phyloP scores from a whole-genome alignment of 2,888 invertebrate genomes.

The Sinelater perroti region DNA sequence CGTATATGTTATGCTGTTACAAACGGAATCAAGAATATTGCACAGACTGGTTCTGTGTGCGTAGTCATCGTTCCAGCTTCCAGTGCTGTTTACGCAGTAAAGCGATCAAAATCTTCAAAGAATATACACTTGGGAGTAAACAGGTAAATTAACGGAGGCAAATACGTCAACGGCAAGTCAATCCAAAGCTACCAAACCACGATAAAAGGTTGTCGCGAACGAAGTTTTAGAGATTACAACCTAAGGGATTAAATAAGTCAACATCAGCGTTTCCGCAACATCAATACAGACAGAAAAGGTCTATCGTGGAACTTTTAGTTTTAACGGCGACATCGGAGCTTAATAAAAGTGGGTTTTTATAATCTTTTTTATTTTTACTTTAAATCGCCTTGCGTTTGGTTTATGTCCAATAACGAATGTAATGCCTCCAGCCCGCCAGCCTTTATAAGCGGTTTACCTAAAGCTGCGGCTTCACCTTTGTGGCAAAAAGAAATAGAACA shows the following conservation, averaged over 20 bases:
- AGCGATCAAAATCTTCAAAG: too few species aligned
- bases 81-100: too few species aligned
- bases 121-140: too few species aligned
- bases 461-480: not conserved
- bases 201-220: not conserved
- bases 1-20: too few species aligned
- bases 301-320: too few species aligned
- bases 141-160: not conserved
- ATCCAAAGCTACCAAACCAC: not conserved
- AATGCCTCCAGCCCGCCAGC: not conserved
- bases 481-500: not conserved
- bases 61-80: too few species aligned
- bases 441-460: not conserved
- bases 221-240: conserved; percentile 4
- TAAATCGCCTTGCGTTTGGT: not conserved
- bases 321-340: too few species aligned
- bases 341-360: too few species aligned
- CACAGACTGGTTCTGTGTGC: too few species aligned
- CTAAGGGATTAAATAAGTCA: conserved; percentile 3
- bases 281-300: too few species aligned
- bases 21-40: too few species aligned
- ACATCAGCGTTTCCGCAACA: not conserved
- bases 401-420: not conserved
- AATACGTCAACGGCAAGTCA: not conserved
- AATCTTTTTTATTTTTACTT: too few species aligned